Percentiles rank a stretch among this genome's conserved stretches.
Conservation (phyloP, 2,888 invertebrate species). For the Drosophila subquinaria region DNA sequence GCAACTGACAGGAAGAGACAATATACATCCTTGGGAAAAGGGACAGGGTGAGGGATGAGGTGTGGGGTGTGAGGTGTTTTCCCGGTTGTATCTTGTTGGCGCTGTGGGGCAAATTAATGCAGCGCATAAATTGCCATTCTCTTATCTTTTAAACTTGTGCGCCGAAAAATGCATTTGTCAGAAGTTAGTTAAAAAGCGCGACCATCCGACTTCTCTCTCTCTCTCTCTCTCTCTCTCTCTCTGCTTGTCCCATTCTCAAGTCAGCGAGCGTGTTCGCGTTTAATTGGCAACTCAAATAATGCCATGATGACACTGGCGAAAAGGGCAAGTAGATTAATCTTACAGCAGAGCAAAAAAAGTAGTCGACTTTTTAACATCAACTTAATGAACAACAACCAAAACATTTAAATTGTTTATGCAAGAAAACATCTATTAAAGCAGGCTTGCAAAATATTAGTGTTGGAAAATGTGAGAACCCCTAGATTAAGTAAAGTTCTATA, state of each 20-base stretch:
- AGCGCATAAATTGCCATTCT: constrained; percentile 59
- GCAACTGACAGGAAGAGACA: constrained; percentile 47
- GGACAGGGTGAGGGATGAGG: neutral
- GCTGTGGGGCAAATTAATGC: constrained; percentile 56
- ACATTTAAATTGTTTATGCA: neutral
- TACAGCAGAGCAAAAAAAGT: neutral
- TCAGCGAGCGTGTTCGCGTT: constrained; percentile 2
- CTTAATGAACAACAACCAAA: neutral
- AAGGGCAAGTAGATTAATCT: constrained; percentile 15
- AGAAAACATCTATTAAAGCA: neutral
- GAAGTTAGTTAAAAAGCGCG: constrained; percentile 29
- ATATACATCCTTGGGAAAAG: constrained; percentile 8
- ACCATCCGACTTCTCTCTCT: neutral
- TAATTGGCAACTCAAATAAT: constrained; percentile 45
- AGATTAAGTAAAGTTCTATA: no score
- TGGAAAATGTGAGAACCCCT: no score
- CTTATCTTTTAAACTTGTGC: constrained; percentile 47
- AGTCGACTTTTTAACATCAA: neutral
- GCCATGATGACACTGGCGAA: constrained; percentile 9
- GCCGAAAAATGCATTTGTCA: constrained; percentile 56
- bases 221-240: neutral
- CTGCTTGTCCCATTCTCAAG: neutral
- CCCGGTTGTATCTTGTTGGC: constrained; percentile 10
- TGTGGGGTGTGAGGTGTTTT: constrained; percentile 24
- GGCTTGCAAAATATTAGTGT: neutral